These are phyloP conservation scores for Axis porcinus DNA, from an alignment of 2,113 vertebrate species.

Conservation along the genomic window DNA sequence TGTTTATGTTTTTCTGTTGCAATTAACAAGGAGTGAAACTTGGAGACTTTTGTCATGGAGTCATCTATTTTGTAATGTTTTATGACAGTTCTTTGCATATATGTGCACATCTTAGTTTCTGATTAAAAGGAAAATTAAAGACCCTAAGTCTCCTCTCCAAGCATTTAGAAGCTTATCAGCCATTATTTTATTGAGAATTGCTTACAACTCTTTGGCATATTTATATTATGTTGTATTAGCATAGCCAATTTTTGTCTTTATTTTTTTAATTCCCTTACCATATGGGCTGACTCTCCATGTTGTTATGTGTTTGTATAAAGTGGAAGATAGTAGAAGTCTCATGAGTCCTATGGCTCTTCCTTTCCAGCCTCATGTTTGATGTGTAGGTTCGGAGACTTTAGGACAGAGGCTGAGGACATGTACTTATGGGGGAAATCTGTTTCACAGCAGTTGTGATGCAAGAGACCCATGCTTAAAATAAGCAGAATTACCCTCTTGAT, in stretches of 20 bases:
- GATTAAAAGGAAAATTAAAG: conserved; percentile 19
- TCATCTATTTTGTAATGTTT: conserved; percentile 24
- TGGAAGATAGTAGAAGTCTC: background rate
- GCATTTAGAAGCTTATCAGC: background rate
- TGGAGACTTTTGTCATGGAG: background rate
- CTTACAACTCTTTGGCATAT: background rate
- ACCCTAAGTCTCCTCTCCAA: background rate
- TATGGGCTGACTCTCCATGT: background rate
- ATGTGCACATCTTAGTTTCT: background rate
- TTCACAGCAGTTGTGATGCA: background rate
- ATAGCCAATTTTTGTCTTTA: background rate
- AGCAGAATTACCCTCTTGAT: background rate
- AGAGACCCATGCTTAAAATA: background rate
- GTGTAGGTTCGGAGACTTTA: background rate
- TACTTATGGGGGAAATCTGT: background rate
- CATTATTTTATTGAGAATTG: background rate
- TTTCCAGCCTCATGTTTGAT: background rate
- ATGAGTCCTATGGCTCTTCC: background rate
- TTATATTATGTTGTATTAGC: background rate
- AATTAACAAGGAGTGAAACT: conserved; percentile 45
- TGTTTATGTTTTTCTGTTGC: conserved; percentile 32
- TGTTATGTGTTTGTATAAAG: background rate
- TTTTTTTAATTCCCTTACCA: background rate
- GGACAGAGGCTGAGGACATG: background rate
- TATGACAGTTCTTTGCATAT: background rate